Conservation (phyloP, 2,888 invertebrate genomes). For the Eutolmus rufibarbis region DNA sequence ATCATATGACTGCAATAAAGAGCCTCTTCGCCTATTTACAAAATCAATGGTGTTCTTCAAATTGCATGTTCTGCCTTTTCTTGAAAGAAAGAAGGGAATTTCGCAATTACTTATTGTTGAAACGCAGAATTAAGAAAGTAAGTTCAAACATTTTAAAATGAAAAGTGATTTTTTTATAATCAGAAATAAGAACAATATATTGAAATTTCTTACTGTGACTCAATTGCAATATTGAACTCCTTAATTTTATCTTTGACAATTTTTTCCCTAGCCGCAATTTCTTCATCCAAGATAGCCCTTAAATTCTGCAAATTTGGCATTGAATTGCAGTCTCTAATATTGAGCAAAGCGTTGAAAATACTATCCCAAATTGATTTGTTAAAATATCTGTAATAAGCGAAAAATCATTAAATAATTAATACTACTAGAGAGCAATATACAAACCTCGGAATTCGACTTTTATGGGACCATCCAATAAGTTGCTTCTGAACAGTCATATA, state of each 20-base stretch:
- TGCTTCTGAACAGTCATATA: constrained; percentile 83
- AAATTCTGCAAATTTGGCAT: constrained; percentile 72
- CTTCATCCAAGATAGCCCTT: constrained; percentile 56
- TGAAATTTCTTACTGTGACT: constrained; percentile 1
- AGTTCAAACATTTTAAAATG: background rate
- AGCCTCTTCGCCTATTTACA: too few species aligned
- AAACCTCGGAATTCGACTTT: constrained; percentile 54
- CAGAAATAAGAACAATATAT: background rate
- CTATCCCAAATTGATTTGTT: constrained; percentile 78
- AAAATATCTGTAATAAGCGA: constrained; percentile 67
- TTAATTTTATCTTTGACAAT: constrained; percentile 55
- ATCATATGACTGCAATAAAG: too few species aligned
- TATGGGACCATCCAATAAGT: constrained; percentile 56
- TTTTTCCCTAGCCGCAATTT: constrained; percentile 57
- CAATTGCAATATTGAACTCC: constrained; percentile 57
- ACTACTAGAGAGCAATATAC: background rate
- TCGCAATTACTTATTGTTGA: background rate
- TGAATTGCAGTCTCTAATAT: constrained; percentile 78
- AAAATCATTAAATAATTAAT: background rate
- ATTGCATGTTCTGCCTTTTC: too few species aligned
- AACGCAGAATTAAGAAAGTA: background rate
- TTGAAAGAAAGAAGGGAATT: too few species aligned
- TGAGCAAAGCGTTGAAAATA: constrained; percentile 81
- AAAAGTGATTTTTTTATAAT: background rate
- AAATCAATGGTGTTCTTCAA: too few species aligned